Percentiles rank a stretch among this genome's conserved stretches.
Evolutionary conservation across 2,113 vertebrate species (phyloP).

Genomic region (Pardalotus punctatus): DNA sequence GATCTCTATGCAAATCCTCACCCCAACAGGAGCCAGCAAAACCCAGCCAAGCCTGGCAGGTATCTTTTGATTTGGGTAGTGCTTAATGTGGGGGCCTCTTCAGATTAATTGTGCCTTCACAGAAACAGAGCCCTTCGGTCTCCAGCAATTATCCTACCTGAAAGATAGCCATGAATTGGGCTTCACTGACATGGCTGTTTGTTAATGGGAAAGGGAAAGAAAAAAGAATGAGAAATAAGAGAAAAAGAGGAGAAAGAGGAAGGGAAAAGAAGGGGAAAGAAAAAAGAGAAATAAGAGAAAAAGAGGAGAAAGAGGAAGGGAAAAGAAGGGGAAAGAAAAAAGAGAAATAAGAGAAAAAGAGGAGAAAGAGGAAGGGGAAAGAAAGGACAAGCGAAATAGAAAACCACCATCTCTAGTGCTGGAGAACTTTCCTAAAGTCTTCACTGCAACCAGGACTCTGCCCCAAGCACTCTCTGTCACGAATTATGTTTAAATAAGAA

Average conservation of each 20-base stretch:
- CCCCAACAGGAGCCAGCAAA: background rate
- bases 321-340: background rate
- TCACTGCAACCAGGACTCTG: background rate
- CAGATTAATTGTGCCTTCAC: background rate
- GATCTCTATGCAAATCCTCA: background rate
- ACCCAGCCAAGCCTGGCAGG: background rate
- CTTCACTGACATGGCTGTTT: background rate
- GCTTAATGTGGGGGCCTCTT: background rate
- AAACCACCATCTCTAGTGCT: rapidly evolving
- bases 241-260: background rate
- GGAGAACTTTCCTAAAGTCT: background rate
- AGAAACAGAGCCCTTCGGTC: background rate
- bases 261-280: background rate
- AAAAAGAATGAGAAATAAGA: background rate
- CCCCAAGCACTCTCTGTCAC: background rate
- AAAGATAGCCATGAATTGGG: background rate
- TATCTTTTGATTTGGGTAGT: background rate
- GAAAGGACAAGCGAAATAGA: background rate
- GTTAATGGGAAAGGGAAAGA: background rate
- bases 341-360: too few relatives aligned
- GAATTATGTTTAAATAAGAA: background rate
- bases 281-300: background rate
- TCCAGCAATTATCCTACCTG: background rate
- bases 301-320: background rate
- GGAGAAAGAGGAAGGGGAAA: too few relatives aligned